Evolutionary conservation across 1,140 invertebrate species (phyloP).

Genomic region (Hyles euphorbiae): DNA sequence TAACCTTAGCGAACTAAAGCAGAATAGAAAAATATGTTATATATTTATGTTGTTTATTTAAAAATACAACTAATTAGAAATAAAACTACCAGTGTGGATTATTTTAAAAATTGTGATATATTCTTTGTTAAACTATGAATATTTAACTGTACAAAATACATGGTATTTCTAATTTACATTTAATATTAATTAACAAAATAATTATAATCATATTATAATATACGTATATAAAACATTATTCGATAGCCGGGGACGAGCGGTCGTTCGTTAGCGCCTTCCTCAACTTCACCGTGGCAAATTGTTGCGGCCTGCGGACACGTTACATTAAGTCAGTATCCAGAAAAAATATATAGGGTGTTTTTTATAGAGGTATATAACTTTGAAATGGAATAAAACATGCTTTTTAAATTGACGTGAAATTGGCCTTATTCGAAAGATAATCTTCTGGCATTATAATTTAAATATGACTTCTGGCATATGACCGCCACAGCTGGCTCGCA

Average conservation of each 20-base stretch:
- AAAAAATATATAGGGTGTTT: too few species aligned
- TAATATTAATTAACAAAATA: constrained; percentile 69
- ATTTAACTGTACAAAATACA: constrained; percentile 75
- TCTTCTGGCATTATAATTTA: too few species aligned
- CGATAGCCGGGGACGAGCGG: constrained; percentile 85
- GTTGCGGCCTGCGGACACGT: constrained; percentile 79
- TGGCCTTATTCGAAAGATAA: too few species aligned
- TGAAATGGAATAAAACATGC: too few species aligned
- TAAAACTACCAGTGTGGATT: constrained; percentile 48
- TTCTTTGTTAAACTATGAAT: constrained; percentile 74
- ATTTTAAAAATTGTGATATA: constrained; percentile 74
- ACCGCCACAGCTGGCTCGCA: too few species aligned
- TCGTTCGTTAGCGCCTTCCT: constrained; percentile 91
- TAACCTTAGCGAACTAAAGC: too few species aligned
- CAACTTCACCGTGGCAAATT: constrained; percentile 90
- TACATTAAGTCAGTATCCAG: too few species aligned
- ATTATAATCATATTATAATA: constrained; percentile 30
- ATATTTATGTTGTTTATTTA: constrained; percentile 4
- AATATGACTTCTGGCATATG: too few species aligned
- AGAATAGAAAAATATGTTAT: background rate
- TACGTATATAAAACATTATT: constrained; percentile 59
- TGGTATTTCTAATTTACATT: constrained; percentile 68
- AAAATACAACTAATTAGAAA: too few species aligned
- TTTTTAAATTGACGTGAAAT: too few species aligned
- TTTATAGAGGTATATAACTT: too few species aligned